Evolutionary conservation across 2,797 vertebrate genomes (phyloP), one percentile per base, ranked within the genome.

Genomic region (Carduelis carduelis): DNA sequence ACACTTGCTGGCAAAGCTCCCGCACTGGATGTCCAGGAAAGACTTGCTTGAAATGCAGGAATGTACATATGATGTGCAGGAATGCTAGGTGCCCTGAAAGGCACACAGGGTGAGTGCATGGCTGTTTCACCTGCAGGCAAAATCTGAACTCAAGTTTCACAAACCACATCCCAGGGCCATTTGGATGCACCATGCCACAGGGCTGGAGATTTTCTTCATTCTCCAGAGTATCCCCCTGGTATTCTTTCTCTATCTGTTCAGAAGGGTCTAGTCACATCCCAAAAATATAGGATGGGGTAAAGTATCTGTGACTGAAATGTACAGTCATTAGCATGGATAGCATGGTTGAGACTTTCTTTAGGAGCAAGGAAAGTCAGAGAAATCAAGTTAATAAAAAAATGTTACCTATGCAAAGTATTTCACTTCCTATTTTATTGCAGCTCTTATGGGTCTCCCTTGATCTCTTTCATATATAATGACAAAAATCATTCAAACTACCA

Each of bases 51-150:
- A 63, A 63, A 41, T 80, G 72, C 83, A 79, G 56, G 65, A 66
- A 70, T 76, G 43, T 79, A 76, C 34, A 21, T 43, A 43, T 24
- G 80, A 53, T 35, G 56, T 61, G 35, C 53, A 76, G 61, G 44
- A 95, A 61, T 44, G 27, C 61, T 30, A 75, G 41, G 57, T 87
- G 63, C 56, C 30, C 68, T 89, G 63, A 47, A 87, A 89, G 60
- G 68, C 56, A 81, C 49, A 46, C 17, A 32, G 63, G 34, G 32
- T 88, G 72, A 65, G 28, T 64, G 9, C 27, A 9, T 60, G 65
- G 30, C 30, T 81, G 12, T 65, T 92, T 78, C 66, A 70, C 39
- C 60, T 79, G 39, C 30, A 84, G 56, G 34, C 14, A 59, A 59
- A 86, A 28, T 41, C 63, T 76, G n/a, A 89, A 52, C 30, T 44